Evolutionary conservation across 2,888 invertebrate genomes (phyloP), one percentile per base, ranked within the genome.

Genomic region (Drosophila demipolita): DNA sequence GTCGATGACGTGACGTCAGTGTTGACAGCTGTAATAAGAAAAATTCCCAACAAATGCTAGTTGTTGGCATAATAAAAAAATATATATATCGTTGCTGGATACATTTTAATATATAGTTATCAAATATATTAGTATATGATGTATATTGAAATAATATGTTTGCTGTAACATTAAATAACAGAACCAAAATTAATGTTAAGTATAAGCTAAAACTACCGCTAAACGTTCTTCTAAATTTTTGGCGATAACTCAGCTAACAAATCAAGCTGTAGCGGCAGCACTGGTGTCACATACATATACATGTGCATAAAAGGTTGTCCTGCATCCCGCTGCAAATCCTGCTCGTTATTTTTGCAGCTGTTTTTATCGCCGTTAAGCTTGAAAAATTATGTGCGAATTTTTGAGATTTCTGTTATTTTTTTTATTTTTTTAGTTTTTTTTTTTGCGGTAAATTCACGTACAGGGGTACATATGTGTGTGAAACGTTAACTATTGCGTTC

Each of bases 381-480:
- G 85, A 85, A 81, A 85, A 87, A 87, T 85, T 85, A 87, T 87
- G 83, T 87, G 85, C 87, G 83, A 87, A 87, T 81, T 81, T 73
- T 69, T 75, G 61, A 66, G 68, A 63, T 42, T 53, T 35, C 20
- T 26, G 11, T 40, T 32, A n/a, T 55, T 55, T 12, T 55, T 40
- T 40, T 35, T 53, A 23, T 29, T 45, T 62, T 49, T 54, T 52
- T 29, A 42, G 35, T 64, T 67, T 68, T 50, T 40, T 40, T 40
- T 53, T 49, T 48, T 12, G 11, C 52, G 64, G 52, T 62, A 50
- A 55, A 40, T 63, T 32, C 38, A 57, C 35, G 49, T 15, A n/a
- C 17, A 35, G 17, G 45, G 48, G 23, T 48, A 17, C 57, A n/a
- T 53, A 15, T n/a, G 20, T 35, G 33, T 45, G 53, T 55, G 26